Conservation (phyloP, 2,797 vertebrate species). For the Channa striata region DNA sequence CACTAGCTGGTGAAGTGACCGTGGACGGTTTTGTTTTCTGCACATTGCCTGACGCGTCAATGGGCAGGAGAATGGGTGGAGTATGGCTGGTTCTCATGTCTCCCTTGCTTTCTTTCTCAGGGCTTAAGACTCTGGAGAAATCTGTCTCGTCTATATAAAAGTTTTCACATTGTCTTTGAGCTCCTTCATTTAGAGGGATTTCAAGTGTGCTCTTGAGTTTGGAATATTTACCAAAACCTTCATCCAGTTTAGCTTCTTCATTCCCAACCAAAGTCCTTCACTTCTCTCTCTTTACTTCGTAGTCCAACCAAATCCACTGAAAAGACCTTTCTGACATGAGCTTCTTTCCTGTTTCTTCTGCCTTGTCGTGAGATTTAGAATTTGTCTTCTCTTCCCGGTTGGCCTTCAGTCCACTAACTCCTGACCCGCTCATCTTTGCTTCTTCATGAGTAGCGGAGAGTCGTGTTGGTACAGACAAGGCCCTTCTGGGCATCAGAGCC, state of each 20-base stretch:
- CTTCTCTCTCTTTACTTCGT: constrained; percentile 28
- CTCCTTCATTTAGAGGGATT: constrained; percentile 37
- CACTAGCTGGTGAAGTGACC: constrained; percentile 39
- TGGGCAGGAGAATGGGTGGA: not conserved
- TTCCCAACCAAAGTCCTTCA: constrained; percentile 22
- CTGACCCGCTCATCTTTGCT: constrained; percentile 62
- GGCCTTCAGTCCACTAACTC: constrained; percentile 28
- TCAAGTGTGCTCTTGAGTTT: constrained; percentile 40
- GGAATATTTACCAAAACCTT: constrained; percentile 39
- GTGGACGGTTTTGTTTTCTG: constrained; percentile 1
- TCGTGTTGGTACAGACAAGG: constrained; percentile 72
- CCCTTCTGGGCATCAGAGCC: constrained; percentile 53
- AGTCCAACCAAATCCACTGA: constrained; percentile 62
- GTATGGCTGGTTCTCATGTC: not conserved
- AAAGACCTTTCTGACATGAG: constrained; percentile 55
- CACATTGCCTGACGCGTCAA: constrained; percentile 16
- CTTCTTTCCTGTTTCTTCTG: constrained; percentile 29
- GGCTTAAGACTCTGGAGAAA: constrained; percentile 51
- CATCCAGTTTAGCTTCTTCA: not conserved
- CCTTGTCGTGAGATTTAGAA: constrained; percentile 19
- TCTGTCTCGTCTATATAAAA: constrained; percentile 68
- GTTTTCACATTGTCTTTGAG: not conserved
- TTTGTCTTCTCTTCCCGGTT: constrained; percentile 33
- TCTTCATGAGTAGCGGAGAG: constrained; percentile 23
- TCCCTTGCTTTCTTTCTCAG: constrained; percentile 24